Evolutionary conservation across 2,888 invertebrate species (phyloP).

Genomic region (Herminia tarsipennalis): DNA sequence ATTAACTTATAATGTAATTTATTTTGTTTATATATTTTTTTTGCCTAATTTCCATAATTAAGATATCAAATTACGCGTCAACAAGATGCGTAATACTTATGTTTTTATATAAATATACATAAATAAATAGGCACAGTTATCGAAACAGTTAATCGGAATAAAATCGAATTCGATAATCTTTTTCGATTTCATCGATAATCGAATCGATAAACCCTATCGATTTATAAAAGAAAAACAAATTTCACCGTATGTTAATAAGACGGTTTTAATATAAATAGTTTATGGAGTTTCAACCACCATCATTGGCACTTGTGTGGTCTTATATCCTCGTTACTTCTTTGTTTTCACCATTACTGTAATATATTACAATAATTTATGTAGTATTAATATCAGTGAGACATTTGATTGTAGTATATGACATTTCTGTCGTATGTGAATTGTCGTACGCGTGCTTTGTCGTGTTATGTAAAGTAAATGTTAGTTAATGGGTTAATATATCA

Average conservation of each 20-base stretch:
- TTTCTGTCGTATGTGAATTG: constrained; percentile 13
- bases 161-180: constrained; percentile 5
- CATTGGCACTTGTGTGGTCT: constrained; percentile 49
- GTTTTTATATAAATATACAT: background rate
- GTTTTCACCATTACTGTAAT: constrained; percentile 38
- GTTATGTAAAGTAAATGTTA: constrained; percentile 16
- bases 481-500: constrained; percentile 25
- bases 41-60: background rate
- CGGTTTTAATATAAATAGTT: constrained; percentile 64
- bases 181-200: constrained; percentile 18
- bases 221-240: constrained; percentile 24
- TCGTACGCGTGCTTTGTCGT: constrained; percentile 12
- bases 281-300: constrained; percentile 42
- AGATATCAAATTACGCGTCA: background rate
- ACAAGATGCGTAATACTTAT: background rate
- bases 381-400: constrained; percentile 24
- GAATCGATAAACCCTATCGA: constrained; percentile 17
- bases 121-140: background rate
- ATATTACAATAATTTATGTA: constrained; percentile 24
- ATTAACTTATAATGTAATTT: constrained; percentile 12
- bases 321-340: constrained; percentile 32
- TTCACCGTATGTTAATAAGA: constrained; percentile 56
- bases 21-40: constrained; percentile 8
- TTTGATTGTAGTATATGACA: constrained; percentile 26
- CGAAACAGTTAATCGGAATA: background rate